These are phyloP conservation scores for Thaumetopoea pityocampa DNA, from an alignment of 1,140 invertebrate species.

Conservation along the genomic window DNA sequence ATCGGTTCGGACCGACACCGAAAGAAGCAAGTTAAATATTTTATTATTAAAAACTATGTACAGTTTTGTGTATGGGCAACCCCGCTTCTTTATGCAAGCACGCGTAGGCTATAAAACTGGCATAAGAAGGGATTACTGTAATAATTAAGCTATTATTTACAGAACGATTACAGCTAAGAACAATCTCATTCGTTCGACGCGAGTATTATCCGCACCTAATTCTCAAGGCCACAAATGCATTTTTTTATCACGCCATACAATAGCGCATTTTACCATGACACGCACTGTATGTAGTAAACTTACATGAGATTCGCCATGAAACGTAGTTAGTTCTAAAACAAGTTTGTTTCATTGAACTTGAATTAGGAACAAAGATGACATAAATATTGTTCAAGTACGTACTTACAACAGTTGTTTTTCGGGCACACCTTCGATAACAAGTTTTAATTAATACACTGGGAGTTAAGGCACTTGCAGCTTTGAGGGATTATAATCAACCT, in stretches of 20 bases:
- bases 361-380: no score
- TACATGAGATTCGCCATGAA: constrained; percentile 20
- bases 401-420: no score
- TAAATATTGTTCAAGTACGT: no score
- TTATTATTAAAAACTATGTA: no score
- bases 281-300: constrained; percentile 1
- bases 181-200: constrained; percentile 69
- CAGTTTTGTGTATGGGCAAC: no score
- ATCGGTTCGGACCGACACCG: no score
- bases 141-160: constrained; percentile 53
- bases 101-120: constrained; percentile 40
- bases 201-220: constrained; percentile 39
- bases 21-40: no score
- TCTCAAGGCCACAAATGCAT: constrained; percentile 53
- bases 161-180: constrained; percentile 53
- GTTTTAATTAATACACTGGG: constrained; percentile 6
- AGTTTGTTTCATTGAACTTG: background rate
- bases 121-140: constrained; percentile 43
- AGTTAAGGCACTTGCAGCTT: constrained; percentile 32
- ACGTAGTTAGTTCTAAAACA: background rate
- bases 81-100: no score
- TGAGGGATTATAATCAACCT: constrained; percentile 52
- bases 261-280: constrained; percentile 3
- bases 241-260: constrained; percentile 7
- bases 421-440: no score